Percentiles rank a stretch among this genome's conserved stretches.
Evolutionary conservation across 1,140 invertebrate species (phyloP).

Genomic region (Drosophila ananassae): DNA sequence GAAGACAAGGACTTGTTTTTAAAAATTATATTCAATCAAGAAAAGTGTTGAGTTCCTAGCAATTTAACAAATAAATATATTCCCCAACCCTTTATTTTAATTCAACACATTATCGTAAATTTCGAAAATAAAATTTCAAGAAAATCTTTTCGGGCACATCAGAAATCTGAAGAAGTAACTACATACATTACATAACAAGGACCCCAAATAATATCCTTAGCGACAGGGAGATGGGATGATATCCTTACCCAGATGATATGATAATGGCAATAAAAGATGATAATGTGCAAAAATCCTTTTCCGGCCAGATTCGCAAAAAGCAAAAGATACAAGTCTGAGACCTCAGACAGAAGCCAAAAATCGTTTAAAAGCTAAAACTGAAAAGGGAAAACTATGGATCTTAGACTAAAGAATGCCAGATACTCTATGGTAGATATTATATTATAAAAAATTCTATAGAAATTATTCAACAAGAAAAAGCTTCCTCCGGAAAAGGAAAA

Average conservation of each 20-base stretch:
- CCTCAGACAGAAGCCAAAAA: constrained; percentile 37
- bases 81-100: constrained; percentile 3
- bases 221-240: constrained; percentile 27
- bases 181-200: constrained; percentile 63
- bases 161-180: constrained; percentile 62
- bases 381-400: neutral
- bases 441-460: neutral
- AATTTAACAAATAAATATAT: neutral
- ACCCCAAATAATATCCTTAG: constrained; percentile 38
- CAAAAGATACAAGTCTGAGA: constrained; percentile 34
- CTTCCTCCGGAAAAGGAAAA: no score
- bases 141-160: constrained; percentile 21
- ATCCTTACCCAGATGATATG: constrained; percentile 51
- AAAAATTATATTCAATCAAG: no score
- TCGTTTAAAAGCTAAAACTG: constrained; percentile 49
- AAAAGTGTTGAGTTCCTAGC: neutral
- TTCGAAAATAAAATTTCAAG: constrained; percentile 24
- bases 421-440: constrained; percentile 1
- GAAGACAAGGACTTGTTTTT: no score
- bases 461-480: no score
- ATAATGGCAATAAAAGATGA: constrained; percentile 67
- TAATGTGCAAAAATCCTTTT: constrained; percentile 75
- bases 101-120: constrained; percentile 16
- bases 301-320: constrained; percentile 69
- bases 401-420: neutral